A percentile compares a stretch with the other conserved stretches of the same genome.
phyloP scores from a whole-genome alignment of 2,113 vertebrate species.

The Mus pahari region DNA sequence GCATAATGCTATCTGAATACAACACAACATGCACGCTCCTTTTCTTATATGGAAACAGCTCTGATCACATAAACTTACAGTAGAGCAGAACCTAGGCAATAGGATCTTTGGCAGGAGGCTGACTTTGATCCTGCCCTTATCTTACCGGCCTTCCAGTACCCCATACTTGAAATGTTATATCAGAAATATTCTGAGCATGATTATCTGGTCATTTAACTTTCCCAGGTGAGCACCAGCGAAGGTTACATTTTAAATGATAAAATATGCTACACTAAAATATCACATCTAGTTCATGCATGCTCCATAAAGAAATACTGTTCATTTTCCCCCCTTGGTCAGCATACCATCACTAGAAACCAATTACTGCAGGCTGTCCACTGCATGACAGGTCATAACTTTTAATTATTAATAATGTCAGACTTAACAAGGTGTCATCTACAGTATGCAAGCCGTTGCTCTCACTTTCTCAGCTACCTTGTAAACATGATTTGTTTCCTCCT shows the following conservation, averaged over 20 bases:
- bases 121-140: constrained; percentile 74
- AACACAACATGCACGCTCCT: constrained; percentile 39
- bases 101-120: constrained; percentile 68
- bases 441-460: constrained; percentile 75
- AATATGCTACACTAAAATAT: constrained; percentile 81
- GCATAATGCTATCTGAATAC: constrained; percentile 62
- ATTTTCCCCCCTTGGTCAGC: constrained; percentile 78
- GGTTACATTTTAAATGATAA: constrained; percentile 81
- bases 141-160: constrained; percentile 67
- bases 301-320: constrained; percentile 71
- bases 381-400: constrained; percentile 83
- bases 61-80: constrained; percentile 44
- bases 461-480: constrained; percentile 76
- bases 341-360: constrained; percentile 81
- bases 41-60: constrained; percentile 58
- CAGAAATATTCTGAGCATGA: constrained; percentile 56
- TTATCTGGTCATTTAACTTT: constrained; percentile 70
- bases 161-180: background rate
- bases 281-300: constrained; percentile 80
- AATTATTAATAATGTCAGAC: constrained; percentile 84
- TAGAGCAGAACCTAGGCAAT: constrained; percentile 49
- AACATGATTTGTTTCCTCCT: constrained; percentile 72
- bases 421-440: constrained; percentile 74
- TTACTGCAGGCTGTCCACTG: constrained; percentile 78
- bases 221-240: constrained; percentile 25